Evolutionary conservation across 2,113 vertebrate species (phyloP), one percentile per base, ranked within the genome.

Genomic region (Puffinus mauretanicus): DNA sequence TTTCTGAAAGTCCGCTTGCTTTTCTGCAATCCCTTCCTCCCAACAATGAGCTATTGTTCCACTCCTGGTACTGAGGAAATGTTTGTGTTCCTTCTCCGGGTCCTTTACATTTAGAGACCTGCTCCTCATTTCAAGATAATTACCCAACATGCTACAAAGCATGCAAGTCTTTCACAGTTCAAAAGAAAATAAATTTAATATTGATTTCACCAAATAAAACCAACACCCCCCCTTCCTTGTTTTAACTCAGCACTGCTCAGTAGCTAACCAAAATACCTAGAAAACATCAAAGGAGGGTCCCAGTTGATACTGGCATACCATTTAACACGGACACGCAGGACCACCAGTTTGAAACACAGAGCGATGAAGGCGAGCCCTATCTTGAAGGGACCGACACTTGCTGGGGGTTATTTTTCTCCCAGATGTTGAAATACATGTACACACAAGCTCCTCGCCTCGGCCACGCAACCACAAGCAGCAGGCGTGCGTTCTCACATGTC

Each of bases 11-110:
- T 52, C 84, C 3, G 3, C 78, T 72, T 40, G 75, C 66, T 70
- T 44, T 93, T 80, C 91, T 86, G 82, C 82, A 16, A 64, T 91
- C 87, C 64, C 61, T 83, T 58, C 69, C 77, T 92, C 69, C 92
- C 69, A 78, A 94, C 88, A 93, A 89, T 25, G 67, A 90, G 76
- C 86, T 83, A 92, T 94, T 97, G 90, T 96, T 95, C 80, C 55
- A 7, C 32, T 83, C 58, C 40, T 57, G 62, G 27, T 72, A 66
- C 64, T 66, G 88, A 94, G 82, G 90, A 96, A 96, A 90, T 62
- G 85, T 90, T 96, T 91, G 88, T 55, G 88, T 21, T 95, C 19
- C 8, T 76, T 86, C 90, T 76, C 44, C 0, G 0, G n/a, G 69
- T 78, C 88, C 95, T 88, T 61, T 26, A 67, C 65, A 47, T 67